Conservation (phyloP, 2,113 vertebrate genomes). For the Himantopus leucocephalus region DNA sequence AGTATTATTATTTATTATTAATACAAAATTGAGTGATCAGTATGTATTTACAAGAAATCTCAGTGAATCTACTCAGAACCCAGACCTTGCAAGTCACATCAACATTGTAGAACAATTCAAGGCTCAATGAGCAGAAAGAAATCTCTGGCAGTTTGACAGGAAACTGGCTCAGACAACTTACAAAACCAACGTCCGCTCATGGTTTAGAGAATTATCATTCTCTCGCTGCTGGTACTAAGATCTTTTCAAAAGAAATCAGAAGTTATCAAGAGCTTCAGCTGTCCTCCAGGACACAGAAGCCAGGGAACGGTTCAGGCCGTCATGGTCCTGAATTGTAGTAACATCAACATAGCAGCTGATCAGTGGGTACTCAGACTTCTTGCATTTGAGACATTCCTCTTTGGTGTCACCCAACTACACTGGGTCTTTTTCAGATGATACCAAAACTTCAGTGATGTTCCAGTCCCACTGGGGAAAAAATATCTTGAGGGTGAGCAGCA, state of each 20-base stretch:
- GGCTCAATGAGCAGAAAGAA: conserved; percentile 1
- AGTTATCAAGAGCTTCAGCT: not conserved
- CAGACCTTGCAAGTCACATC: not conserved
- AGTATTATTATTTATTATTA: conserved; percentile 51
- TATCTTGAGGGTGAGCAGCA: not conserved
- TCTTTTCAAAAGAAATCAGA: not conserved
- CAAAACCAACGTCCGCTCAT: not conserved
- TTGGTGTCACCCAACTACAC: not conserved
- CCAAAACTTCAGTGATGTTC: not conserved
- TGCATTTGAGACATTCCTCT: not conserved
- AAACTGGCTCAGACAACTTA: not conserved
- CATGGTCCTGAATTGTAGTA: not conserved
- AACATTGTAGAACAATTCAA: not conserved
- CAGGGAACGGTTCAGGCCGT: not conserved
- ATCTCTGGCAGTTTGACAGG: not conserved
- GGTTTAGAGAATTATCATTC: not conserved
- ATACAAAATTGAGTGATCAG: not conserved
- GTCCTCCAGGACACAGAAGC: not conserved
- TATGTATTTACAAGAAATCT: conserved; percentile 8
- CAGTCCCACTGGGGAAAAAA: not conserved
- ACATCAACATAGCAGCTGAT: not conserved
- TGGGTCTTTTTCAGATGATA: not conserved
- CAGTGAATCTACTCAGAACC: not conserved
- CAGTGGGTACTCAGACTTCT: not conserved
- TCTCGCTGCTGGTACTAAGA: not conserved